Evolutionary conservation across 2,797 vertebrate genomes (phyloP).

Genomic region (Sebastes umbrosus): DNA sequence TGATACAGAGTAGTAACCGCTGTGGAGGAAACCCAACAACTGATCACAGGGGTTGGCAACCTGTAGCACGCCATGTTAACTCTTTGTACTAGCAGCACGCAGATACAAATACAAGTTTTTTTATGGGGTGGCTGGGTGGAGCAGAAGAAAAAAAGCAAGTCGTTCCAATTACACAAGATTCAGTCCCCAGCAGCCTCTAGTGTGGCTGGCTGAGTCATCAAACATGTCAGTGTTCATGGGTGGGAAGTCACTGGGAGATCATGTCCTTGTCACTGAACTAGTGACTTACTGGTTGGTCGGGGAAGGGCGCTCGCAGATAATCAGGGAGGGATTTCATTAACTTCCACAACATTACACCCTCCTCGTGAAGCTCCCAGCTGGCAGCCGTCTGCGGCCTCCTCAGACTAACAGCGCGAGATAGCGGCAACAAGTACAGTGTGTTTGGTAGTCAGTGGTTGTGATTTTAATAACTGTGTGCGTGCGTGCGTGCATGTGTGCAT

Average conservation of each 20-base stretch:
- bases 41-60: neutral
- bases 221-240: slow-evolving; percentile 4
- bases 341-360: neutral
- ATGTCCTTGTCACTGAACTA: neutral
- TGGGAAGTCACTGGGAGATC: neutral
- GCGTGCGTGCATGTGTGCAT: neutral
- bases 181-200: neutral
- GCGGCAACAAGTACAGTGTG: slow-evolving; percentile 4
- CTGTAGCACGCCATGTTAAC: neutral
- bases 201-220: neutral
- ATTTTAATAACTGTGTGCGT: neutral
- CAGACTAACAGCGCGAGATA: neutral
- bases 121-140: neutral
- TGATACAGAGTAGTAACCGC: neutral
- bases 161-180: neutral
- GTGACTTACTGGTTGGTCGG: neutral
- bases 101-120: neutral
- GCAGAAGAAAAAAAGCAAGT: neutral
- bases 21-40: neutral
- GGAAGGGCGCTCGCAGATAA: neutral
- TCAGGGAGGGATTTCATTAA: neutral
- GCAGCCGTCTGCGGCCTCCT: neutral
- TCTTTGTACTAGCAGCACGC: neutral
- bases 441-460: neutral
- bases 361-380: neutral